Base-by-base conservation (phyloP, 2,888 invertebrate species). In the Rhamphomyia laevipes region DNA sequence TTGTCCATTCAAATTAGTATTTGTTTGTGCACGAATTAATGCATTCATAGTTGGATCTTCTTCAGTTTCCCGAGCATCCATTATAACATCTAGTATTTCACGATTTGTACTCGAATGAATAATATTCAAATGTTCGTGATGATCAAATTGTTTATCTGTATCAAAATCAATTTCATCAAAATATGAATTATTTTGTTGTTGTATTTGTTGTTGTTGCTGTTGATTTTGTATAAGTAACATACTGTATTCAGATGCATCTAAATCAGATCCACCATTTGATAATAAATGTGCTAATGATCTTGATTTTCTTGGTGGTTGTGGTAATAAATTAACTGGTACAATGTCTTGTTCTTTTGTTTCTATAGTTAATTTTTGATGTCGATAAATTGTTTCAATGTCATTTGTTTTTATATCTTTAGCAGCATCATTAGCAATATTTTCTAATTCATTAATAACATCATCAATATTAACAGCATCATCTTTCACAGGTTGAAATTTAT, bases 341-440 rank as follows among this genome's bases (percentile, higher is more conserved):
- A 87, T 87, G 57, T 84, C 83, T 40, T 77, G 73, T 61, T 84
- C 84, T 51, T 63, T 63, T 4, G 59, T 50, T 45, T 61, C 47
- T 52, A 53, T 58, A 59, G 49, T 64, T 58, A 55, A 35, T 11
- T 52, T 53, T 17, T 17, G 13, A 10, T 41, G 41, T 4, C 12
- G 12, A 13, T 52, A 53, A 16, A 43, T 53, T 18, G 48, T 37
- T 47, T 51, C 53, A 46, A 48, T 53, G n/a, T 16, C 18, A 2
- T 37, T 50, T 4, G 18, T 49, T 42, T 42, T 54, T 47, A 5
- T 67, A 66, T 84, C 81, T 1, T 84, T 81, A 68, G 89, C 87
- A 1, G 86, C 88, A 59, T 88, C 85, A 62, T 85, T 88, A 1
- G 88, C 86, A 53, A 90, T 88, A 59, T 87, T 88, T 55, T 84